A percentile compares a stretch with the other conserved stretches of the same genome.
Evolutionary conservation across 2,797 vertebrate genomes (phyloP).

Genomic region (Alauda arvensis): DNA sequence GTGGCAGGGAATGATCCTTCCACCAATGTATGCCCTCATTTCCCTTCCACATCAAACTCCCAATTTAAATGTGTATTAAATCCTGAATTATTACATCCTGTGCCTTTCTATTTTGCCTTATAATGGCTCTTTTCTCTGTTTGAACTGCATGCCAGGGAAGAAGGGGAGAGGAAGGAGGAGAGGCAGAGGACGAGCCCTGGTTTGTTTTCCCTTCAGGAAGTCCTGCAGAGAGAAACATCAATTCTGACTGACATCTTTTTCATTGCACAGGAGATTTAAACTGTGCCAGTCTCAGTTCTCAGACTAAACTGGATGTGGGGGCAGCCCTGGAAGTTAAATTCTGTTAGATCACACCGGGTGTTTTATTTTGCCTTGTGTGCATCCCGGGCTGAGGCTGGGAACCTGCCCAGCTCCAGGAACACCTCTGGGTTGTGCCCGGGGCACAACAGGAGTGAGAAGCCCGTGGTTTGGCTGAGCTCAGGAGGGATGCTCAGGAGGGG

Average conservation of each 20-base stretch:
- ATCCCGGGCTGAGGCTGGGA: not conserved
- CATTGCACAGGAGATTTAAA: not conserved
- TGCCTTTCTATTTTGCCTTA: not conserved
- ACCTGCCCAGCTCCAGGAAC: not conserved
- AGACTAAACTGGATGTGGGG: constrained; percentile 8
- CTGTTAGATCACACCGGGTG: not conserved
- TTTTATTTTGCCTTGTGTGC: not conserved
- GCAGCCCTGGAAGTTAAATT: not conserved
- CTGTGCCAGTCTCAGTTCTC: not conserved
- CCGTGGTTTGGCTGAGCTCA: rapidly evolving
- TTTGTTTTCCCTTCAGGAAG: not conserved
- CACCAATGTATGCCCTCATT: not conserved
- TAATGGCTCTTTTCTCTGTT: not conserved
- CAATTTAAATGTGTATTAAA: not conserved
- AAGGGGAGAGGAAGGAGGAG: not conserved
- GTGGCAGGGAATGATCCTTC: not conserved
- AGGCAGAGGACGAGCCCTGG: rapidly evolving
- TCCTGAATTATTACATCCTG: not conserved
- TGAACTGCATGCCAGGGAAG: not conserved
- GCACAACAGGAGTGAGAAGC: rapidly evolving
- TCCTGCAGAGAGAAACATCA: not conserved
- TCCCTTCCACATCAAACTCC: not conserved
- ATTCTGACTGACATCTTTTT: not conserved
- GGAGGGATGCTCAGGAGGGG: rapidly evolving
- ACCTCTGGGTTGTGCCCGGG: not conserved